Evolutionary conservation across 1,140 invertebrate species (phyloP), one percentile per base, ranked within the genome.

Genomic region (Hyphantria cunea): DNA sequence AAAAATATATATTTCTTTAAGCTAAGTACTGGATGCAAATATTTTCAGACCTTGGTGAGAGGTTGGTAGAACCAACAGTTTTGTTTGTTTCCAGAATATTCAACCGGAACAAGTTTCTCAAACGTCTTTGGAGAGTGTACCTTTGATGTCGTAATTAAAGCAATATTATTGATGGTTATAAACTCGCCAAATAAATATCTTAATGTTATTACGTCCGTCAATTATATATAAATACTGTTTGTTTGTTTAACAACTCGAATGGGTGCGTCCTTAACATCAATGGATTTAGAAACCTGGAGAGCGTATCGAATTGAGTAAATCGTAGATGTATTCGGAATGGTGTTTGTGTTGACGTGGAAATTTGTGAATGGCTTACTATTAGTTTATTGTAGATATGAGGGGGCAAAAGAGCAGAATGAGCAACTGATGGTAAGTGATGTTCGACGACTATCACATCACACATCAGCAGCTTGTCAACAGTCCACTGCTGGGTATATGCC

Each of bases 91-190:
- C 34, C 13, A 37, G n/a, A 60, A 31, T 15, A 48, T 33, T 41
- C 48, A 69, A 70, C 68, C 75, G 75, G 74, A 74, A 70, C 66
- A 52, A 32, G 49, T 15, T 47, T 33, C 11, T n/a, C 17, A 17
- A 49, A 54, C 59, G 61, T 63, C 68, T 44, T 15, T 59, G 42
- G 44, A 60, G 45, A 45, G 11, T 42, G 53, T 13, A 59, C 72
- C 77, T 85, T 86, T 86, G 84, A 86, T 80, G 71, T 74, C 47
- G 61, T 50, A 13, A 54, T 53, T 60, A 55, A 58, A 55, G 15
- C 59, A 74, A 84, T 82, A 80, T 81, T 84, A 83, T 86, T 82
- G 76, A 78, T 55, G 56, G 66, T 55, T 41, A 74, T 79, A 65
- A 68, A 59, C 64, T 41, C 52, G 33, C 59, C 47, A 58, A 69